Base-by-base conservation (phyloP, 2,113 vertebrate genomes). In the Syngnathus scovelli region DNA sequence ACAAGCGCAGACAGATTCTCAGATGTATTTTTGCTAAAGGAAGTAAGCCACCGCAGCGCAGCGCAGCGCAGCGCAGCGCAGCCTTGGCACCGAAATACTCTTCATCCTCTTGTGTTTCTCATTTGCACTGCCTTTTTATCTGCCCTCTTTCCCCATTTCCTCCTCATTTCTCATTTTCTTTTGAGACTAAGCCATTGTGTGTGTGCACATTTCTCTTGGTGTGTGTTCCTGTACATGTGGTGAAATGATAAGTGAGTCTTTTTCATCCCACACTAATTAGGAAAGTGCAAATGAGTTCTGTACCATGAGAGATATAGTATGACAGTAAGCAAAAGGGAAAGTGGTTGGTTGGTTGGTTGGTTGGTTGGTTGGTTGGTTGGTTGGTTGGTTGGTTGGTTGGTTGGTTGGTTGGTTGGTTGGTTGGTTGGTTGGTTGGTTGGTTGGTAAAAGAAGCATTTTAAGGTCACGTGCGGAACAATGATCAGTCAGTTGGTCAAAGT, bases 121-220 rank as follows among this genome's bases (percentile, higher is more conserved):
- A 55, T 74, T 73, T 78, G 15, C 64, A 36, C 67, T 71, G 72
- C 76, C 81, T 88, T 85, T 87, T 80, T 83, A 80, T 83, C 80
- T 86, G 85, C 73, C 84, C 85, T 83, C 77, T 64, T 83, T 86
- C 81, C 81, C 80, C 73, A 85, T 86, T 86, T 84, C 83, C 83
- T 85, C 72, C 79, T 85, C 72, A 80, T 81, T 85, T 82, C 77
- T 68, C 72, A 52, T 78, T 80, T 71, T 83, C 80, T 76, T 83
- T 13, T 23, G 72, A 81, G 80, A 82, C 71, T 56, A 67, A 72
- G 78, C 69, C 39, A 61, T 78, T 77, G 18, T 38, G 21, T 64
- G 56, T 75, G 46, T 71, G 44, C 51, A 18, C 58, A 56, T 2
- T 48, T 13, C 44, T 70, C 39, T 61, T 60, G 16, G 61, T 67